Evolutionary conservation across 2,113 vertebrate species (phyloP), one percentile per base, ranked within the genome.

Genomic region (Trematomus loennbergii): DNA sequence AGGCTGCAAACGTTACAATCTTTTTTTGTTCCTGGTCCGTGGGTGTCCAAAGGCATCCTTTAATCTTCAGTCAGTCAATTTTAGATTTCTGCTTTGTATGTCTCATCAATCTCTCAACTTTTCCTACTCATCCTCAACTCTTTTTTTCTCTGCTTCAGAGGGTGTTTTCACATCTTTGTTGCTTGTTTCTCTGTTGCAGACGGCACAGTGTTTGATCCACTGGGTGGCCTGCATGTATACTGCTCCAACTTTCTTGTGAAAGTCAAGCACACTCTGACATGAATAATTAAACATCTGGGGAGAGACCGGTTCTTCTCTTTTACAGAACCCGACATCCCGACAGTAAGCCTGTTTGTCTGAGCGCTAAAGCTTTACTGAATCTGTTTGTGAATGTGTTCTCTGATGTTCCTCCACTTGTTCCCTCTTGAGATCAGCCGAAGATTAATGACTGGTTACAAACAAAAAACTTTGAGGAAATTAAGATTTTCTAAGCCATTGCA

Each of bases 201-300:
- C 25, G 60, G 40, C 62, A 9, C 49, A 1, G 46, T 63, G 83
- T 90, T 78, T 86, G 87, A 90, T 89, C 73, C 71, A 49, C 77
- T 29, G 4, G 80, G 88, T 89, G 85, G 86, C 84, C 81, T 87
- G 72, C 57, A 52, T 88, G 82, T 84, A 76, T 67, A 52, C 75
- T 46, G 59, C 69, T 82, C 69, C 81, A 61, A n/a, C 71, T 75
- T 81, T 7, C 60, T 36, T 86, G 75, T 80, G 85, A 90, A 87
- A 92, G 85, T 86, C 85, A 91, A 92, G 83, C 73, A 70, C 79
- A 79, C 46, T 48, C 69, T 74, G 71, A 74, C 49, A 78, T 91
- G 85, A 92, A 91, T 93, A 85, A 92, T 92, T 86, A 84, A 92
- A 89, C 73, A 16, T 13, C 33, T 18, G 63, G 60, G 78, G 72